Conservation (phyloP, 2,888 invertebrate genomes). For the Tuberolachnus salignus region DNA sequence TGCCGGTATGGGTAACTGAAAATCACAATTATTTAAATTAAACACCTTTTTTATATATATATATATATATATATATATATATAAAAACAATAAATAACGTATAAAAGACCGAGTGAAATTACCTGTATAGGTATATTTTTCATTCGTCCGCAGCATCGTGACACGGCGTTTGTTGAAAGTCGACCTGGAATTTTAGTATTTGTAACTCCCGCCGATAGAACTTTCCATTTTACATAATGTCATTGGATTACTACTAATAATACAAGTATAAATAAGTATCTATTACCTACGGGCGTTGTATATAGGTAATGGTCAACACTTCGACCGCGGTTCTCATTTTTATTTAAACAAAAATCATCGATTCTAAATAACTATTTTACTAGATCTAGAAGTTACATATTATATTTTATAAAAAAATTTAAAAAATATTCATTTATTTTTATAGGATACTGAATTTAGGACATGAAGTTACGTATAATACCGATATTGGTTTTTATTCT, state of each 20-base stretch:
- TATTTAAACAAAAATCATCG: no score
- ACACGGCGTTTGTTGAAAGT: slow-evolving; percentile 21
- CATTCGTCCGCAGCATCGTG: background rate
- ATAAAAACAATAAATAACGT: background rate
- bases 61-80: no score
- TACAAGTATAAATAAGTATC: background rate
- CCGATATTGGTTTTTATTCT: no score
- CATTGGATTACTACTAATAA: background rate
- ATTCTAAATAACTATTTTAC: no score
- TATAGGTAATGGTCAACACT: background rate
- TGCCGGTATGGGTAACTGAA: no score
- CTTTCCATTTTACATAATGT: slow-evolving; percentile 44
- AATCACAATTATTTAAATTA: background rate
- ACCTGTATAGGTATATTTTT: background rate
- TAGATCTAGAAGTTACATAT: no score
- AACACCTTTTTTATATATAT: background rate
- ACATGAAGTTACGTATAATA: no score
- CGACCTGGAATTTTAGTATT: slow-evolving; percentile 22
- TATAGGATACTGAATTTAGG: no score
- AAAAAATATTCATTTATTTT: no score
- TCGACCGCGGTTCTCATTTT: no score
- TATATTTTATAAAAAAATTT: no score
- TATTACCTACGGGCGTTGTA: background rate
- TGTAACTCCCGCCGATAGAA: slow-evolving; percentile 12
- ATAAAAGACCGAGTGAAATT: slow-evolving; percentile 17